A percentile compares a stretch with the other conserved stretches of the same genome.
phyloP scores from a whole-genome alignment of 2,888 invertebrate genomes.

The Trissonchulus sp. region DNA sequence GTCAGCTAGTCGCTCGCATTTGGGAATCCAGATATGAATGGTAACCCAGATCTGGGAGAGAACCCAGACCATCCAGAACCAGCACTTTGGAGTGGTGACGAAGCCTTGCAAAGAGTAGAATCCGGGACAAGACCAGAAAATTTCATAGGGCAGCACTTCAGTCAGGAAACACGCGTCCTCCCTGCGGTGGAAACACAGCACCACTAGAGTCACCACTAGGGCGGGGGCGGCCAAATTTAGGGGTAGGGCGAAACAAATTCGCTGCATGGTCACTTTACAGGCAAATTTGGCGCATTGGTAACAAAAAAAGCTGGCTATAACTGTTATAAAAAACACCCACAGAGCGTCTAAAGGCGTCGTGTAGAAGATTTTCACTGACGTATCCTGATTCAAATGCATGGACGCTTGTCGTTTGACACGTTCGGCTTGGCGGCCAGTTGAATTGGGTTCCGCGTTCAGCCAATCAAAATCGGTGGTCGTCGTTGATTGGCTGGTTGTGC shows the following conservation, averaged over 20 bases:
- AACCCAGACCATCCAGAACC: slow-evolving; percentile 63
- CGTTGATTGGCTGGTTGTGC: neutral
- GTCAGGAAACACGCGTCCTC: slow-evolving; percentile 83
- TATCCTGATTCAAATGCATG: slow-evolving; percentile 32
- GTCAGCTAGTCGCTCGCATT: slow-evolving; percentile 89
- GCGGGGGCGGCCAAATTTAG: slow-evolving; percentile 86
- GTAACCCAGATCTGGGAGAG: slow-evolving; percentile 94
- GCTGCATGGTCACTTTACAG: slow-evolving; percentile 67
- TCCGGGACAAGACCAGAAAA: slow-evolving; percentile 37
- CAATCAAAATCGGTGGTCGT: slow-evolving; percentile 12
- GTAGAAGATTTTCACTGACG: slow-evolving; percentile 39
- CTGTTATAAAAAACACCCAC: slow-evolving; percentile 51
- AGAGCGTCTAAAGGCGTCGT: slow-evolving; percentile 51
- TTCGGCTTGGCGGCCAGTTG: neutral
- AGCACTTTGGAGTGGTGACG: slow-evolving; percentile 43
- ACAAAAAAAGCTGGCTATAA: slow-evolving; percentile 52
- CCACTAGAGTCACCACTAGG: slow-evolving; percentile 62
- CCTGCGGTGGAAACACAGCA: slow-evolving; percentile 58
- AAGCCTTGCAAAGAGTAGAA: slow-evolving; percentile 32
- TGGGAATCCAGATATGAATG: slow-evolving; percentile 93
- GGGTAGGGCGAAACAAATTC: slow-evolving; percentile 92
- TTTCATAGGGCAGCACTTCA: slow-evolving; percentile 72
- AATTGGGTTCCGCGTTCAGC: neutral
- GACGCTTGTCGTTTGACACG: neutral
- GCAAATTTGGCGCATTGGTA: slow-evolving; percentile 58